phyloP scores from a whole-genome alignment of 2,797 vertebrate genomes.

The Melanotaenia maccullochi region DNA sequence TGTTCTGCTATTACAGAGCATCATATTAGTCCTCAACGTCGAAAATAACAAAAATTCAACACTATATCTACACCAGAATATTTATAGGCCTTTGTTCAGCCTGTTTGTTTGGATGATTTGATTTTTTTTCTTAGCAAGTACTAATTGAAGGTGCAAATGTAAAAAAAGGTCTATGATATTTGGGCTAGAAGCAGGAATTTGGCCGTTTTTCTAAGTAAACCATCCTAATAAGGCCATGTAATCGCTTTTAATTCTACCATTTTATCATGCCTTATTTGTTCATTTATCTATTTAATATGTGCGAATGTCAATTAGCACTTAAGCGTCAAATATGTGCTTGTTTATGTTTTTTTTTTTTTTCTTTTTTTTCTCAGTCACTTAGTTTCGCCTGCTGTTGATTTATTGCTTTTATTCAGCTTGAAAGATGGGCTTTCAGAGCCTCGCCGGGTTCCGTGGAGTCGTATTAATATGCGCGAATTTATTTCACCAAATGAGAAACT shows the following conservation, averaged over 20 bases:
- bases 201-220: constrained; percentile 39
- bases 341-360: background rate
- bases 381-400: constrained; percentile 5
- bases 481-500: constrained; percentile 68
- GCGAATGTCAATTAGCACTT: background rate
- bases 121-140: constrained; percentile 42
- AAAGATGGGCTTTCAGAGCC: constrained; percentile 26
- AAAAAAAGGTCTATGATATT: constrained; percentile 29
- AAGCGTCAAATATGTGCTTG: constrained; percentile 4
- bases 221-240: constrained; percentile 40
- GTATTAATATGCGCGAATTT: constrained; percentile 70
- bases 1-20: constrained; percentile 69
- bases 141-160: constrained; percentile 20
- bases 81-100: constrained; percentile 62
- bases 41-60: constrained; percentile 72
- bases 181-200: constrained; percentile 33
- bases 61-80: constrained; percentile 35
- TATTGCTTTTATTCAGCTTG: constrained; percentile 17
- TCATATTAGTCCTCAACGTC: constrained; percentile 75
- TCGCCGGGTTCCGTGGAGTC: constrained; percentile 35
- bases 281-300: background rate
- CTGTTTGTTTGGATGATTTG: constrained; percentile 51
- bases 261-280: constrained; percentile 1
- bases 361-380: background rate
- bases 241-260: constrained; percentile 2